Percentiles rank a stretch among this genome's conserved stretches.
Conservation (phyloP, 2,113 vertebrate genomes). For the Leptocoma aspasia region DNA sequence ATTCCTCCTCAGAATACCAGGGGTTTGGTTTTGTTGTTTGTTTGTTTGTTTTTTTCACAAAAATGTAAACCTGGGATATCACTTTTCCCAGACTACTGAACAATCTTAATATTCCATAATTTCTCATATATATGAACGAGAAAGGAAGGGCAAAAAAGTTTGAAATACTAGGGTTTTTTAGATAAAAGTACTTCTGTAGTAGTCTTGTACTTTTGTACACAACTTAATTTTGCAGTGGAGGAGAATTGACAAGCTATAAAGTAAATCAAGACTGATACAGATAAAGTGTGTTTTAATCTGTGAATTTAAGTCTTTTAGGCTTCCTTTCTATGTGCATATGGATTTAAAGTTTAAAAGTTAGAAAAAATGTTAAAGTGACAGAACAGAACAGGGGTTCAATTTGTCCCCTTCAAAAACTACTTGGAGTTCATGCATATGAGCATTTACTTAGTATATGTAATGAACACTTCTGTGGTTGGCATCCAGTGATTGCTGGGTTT, state of each 20-base stretch:
- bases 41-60: background rate
- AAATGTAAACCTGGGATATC: background rate
- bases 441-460: background rate
- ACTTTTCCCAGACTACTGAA: background rate
- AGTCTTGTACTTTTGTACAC: background rate
- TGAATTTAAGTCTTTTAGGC: background rate
- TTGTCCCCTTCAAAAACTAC: background rate
- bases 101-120: background rate
- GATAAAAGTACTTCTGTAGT: background rate
- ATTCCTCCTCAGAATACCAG: background rate
- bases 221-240: background rate
- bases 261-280: fast-evolving
- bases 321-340: background rate
- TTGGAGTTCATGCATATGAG: background rate
- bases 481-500: background rate
- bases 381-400: background rate
- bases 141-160: background rate
- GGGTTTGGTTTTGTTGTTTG: background rate
- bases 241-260: background rate
- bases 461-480: background rate
- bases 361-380: background rate
- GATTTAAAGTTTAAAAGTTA: background rate
- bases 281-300: background rate
- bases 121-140: background rate
- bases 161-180: background rate